Base-by-base conservation (phyloP, 2,797 vertebrate species). In the Melanotaenia boesemani region DNA sequence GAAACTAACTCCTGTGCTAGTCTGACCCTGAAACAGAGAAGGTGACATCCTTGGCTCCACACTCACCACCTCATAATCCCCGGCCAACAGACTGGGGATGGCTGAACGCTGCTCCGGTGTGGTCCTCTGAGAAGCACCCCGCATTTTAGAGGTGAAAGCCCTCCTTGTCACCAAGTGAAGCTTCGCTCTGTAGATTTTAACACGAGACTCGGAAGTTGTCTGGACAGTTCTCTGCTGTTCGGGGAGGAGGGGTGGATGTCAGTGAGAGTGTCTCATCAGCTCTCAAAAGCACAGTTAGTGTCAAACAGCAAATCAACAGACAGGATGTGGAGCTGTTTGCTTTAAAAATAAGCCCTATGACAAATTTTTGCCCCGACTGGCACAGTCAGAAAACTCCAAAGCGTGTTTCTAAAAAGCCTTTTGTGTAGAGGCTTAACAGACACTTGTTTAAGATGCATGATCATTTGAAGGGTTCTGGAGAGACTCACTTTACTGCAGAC, bases 41-140 rank as follows among this genome's bases (percentile, higher is more conserved):
- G 89, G 92, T 92, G 93, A 92, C 92, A 93, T 93, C 91, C 77
- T 83, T 91, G 92, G 91, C 91, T 77, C 77, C 91, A 88, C 91
- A 90, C 89, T 91, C 64, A 76, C 81, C 66, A 30, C 80, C 72
- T 76, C 22, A 5, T n/a, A 79, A 67, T 77, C 68, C 74, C 72
- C 61, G 65, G 79, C 70, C 60, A 71, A 44, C 54, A 34, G 55
- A 74, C 75, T 41, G 76, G 57, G 76, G 84, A 85, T 69, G 82
- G 70, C 66, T 46, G n/a, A 64, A 57, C 11, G 16, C 81, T 66
- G 81, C 76, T 79, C 70, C 80, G 28, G 80, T 89, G 86, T 90
- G 90, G 87, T 90, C 85, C 64, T 76, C 57, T 24, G 75, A 79
- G 85, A 80, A 73, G 76, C 3, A 34, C 74, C 69, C 82, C 63